Base-by-base conservation (phyloP, 2,797 vertebrate genomes). In the Acrocephalus scirpaceus region DNA sequence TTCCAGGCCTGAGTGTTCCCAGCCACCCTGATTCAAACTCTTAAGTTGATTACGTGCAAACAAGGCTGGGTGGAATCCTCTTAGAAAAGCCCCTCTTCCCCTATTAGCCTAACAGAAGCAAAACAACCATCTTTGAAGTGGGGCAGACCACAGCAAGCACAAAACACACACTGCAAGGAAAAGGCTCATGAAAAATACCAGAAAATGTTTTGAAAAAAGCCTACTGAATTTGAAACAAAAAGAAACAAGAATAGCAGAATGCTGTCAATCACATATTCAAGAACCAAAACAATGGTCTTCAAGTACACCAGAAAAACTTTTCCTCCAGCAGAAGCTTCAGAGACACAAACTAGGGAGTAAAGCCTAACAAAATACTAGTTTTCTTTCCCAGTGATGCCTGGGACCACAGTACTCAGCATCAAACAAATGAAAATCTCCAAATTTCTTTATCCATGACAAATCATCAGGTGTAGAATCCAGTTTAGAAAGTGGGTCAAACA, bases 401-500 rank as follows among this genome's bases (percentile, higher is more conserved):
- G 38, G 47, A 81, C 30, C 54, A 42, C 29, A 65, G 36, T 7
- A 50, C 5, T 17, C 7, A 40, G 25, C 29, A 76, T 53, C 32
- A 72, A 87, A 86, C n/a, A 40, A 61, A 66, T 16, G 3, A 84
- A 89, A 92, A 90, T 14, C 29, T 50, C 9, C 26, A 26, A 17
- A 75, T 72, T 90, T 81, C 48, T 86, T 75, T 56, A 78, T 56
- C 66, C 3, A 11, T 3, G 7, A 88, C 0, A 8, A 73, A 94
- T 42, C 58, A 84, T 60, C 76, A 94, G 67, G 76, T 81, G 66
- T 38, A 15, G 38, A 56, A 81, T 42, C 36, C 48, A 56, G 50
- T 93, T 88, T 32, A 90, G 36, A 86, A 97, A 96, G 40, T 79
- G 26, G 86, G 86, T 76, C 86, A 82, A 56, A 48, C 32, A 90